A percentile compares a stretch with the other conserved stretches of the same genome.
Evolutionary conservation across 2,888 invertebrate species (phyloP).

Genomic region (Bimastos eiseni): DNA sequence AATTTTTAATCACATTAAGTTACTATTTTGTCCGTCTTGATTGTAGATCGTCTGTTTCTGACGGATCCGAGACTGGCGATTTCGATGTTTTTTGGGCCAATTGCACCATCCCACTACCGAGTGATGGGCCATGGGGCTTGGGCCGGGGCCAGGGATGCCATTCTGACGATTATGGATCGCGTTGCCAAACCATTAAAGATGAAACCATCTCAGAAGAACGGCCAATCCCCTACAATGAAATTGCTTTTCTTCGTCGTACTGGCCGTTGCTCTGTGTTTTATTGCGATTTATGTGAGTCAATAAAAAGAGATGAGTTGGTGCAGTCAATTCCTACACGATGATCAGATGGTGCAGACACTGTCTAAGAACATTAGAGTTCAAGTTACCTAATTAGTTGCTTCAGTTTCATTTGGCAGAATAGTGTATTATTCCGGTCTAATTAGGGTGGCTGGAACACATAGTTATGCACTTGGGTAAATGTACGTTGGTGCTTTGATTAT

Average conservation of each 20-base stretch:
- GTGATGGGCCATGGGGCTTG: constrained; percentile 61
- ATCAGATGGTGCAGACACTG: not conserved
- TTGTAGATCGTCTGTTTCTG: constrained; percentile 48
- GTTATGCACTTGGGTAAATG: not conserved
- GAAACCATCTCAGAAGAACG: not conserved
- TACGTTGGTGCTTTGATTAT: too few relatives aligned
- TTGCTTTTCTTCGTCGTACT: not conserved
- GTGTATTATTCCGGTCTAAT: not conserved
- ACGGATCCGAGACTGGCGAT: constrained; percentile 51
- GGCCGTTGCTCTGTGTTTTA: not conserved
- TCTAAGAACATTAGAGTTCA: not conserved
- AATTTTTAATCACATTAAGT: too few relatives aligned
- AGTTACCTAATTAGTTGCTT: not conserved
- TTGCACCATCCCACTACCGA: constrained; percentile 59
- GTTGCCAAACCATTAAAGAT: constrained; percentile 35
- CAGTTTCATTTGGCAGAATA: not conserved
- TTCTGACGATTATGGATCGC: constrained; percentile 56
- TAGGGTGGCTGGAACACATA: not conserved
- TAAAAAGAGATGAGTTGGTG: not conserved
- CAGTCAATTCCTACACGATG: not conserved
- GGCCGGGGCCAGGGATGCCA: constrained; percentile 62
- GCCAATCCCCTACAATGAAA: not conserved
- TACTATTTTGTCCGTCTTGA: not conserved
- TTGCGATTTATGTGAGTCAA: not conserved
- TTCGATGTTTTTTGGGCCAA: constrained; percentile 55